Percentiles rank a stretch among this genome's conserved stretches.
These are phyloP conservation scores for Folsomia manolachei DNA, from an alignment of 2,888 invertebrate species.

Conservation along the genomic window DNA sequence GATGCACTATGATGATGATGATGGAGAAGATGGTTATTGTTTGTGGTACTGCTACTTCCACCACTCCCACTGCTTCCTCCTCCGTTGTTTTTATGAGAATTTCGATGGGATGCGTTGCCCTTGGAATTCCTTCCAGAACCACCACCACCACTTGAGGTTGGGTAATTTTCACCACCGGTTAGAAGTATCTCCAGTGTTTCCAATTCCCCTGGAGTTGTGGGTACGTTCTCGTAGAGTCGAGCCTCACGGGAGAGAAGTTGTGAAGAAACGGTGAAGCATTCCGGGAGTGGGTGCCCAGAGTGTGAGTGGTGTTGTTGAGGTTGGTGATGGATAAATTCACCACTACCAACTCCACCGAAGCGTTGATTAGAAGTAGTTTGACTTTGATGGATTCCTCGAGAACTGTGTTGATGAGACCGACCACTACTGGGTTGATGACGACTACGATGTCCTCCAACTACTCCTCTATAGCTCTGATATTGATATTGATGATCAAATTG, in stretches of 20 bases:
- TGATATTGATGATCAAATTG: conserved; percentile 35
- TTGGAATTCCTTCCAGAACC: conserved; percentile 34
- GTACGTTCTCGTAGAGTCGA: conserved; percentile 49
- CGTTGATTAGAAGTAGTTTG: conserved; percentile 22
- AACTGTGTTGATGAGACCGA: conserved; percentile 11
- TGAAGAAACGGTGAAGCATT: conserved; percentile 48
- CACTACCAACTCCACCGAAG: background rate
- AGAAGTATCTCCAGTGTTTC: conserved; percentile 44
- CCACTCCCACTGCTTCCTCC: conserved; percentile 18
- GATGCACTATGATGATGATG: conserved; percentile 33
- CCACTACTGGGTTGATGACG: conserved; percentile 32
- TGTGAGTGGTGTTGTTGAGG: conserved; percentile 28
- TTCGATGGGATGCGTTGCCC: conserved; percentile 35
- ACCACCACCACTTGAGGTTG: conserved; percentile 32
- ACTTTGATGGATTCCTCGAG: conserved; percentile 27
- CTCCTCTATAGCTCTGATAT: conserved; percentile 28
- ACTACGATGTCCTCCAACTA: conserved; percentile 7
- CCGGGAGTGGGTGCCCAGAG: conserved; percentile 24
- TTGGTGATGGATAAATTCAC: conserved; percentile 21
- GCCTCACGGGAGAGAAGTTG: conserved; percentile 47
- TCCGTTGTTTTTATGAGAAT: conserved; percentile 35
- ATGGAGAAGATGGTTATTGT: conserved; percentile 8
- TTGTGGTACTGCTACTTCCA: conserved; percentile 11
- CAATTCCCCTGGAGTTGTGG: conserved; percentile 40
- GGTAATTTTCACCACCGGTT: conserved; percentile 28